Percentiles rank a stretch among this genome's conserved stretches.
Evolutionary conservation across 2,113 vertebrate genomes (phyloP).

Genomic region (Smithornis capensis): DNA sequence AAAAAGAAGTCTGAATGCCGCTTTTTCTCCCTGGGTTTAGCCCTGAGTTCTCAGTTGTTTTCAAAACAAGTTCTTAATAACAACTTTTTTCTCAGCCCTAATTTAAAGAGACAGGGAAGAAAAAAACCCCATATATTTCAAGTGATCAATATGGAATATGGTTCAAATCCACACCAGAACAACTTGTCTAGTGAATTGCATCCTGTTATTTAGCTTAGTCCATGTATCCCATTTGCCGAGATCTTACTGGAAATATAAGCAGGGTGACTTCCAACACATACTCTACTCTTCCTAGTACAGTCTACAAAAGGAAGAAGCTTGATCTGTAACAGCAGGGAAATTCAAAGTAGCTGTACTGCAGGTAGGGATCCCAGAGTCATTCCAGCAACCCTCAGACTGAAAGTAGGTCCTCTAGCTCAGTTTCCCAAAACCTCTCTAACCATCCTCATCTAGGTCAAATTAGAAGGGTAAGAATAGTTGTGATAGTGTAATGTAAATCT

Average conservation of each 20-base stretch:
- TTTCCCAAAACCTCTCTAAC: not conserved
- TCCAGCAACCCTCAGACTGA: not conserved
- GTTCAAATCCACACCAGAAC: too few species aligned
- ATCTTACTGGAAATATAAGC: not conserved
- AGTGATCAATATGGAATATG: too few species aligned
- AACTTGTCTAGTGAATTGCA: not conserved
- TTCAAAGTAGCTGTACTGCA: not conserved
- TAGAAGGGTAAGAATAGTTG: not conserved
- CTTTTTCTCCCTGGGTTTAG: too few species aligned
- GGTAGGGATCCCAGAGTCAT: not conserved
- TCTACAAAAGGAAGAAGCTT: not conserved
- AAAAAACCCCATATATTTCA: too few species aligned
- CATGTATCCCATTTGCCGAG: not conserved
- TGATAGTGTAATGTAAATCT: not conserved
- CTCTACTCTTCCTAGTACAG: not conserved
- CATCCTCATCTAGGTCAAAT: not conserved
- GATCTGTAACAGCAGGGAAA: not conserved
- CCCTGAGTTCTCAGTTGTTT: too few species aligned
- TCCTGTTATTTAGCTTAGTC: not conserved
- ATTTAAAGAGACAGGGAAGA: too few species aligned
- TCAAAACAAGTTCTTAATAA: too few species aligned
- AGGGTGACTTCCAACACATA: not conserved
- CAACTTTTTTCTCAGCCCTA: too few species aligned
- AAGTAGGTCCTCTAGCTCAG: not conserved
- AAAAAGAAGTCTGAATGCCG: too few species aligned